Percentiles rank a stretch among this genome's conserved stretches.
phyloP scores from a whole-genome alignment of 2,113 vertebrate genomes.

The Henicopernis longicauda region DNA sequence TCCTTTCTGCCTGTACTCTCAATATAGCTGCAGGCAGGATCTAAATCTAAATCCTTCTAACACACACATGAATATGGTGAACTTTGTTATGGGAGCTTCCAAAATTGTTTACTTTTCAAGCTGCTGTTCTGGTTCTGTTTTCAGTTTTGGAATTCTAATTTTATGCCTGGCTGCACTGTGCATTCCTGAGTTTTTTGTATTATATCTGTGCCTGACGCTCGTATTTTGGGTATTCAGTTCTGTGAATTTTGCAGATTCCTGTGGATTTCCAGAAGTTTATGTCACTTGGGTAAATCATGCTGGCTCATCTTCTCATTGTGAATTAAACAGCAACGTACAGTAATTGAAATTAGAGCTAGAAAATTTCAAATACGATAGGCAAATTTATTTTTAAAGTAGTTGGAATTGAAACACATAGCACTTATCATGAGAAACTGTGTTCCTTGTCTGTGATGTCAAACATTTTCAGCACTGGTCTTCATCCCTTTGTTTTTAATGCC shows the following conservation, averaged over 20 bases:
- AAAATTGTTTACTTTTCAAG: neutral
- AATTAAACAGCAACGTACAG: neutral
- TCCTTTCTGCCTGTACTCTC: neutral
- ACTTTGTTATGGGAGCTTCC: neutral
- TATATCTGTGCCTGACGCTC: neutral
- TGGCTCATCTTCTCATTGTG: neutral
- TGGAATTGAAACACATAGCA: neutral
- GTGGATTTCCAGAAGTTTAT: neutral
- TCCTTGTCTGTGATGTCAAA: neutral
- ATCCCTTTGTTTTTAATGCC: neutral
- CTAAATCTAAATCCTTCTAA: neutral
- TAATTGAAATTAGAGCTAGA: neutral
- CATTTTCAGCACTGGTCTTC: neutral
- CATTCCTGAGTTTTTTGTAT: neutral
- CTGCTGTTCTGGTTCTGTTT: neutral
- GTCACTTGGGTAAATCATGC: neutral
- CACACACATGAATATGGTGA: neutral
- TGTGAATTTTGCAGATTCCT: neutral
- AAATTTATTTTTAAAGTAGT: neutral
- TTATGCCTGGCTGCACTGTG: neutral
- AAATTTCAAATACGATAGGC: neutral
- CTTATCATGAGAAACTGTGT: neutral
- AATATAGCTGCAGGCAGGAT: neutral
- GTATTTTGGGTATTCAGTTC: neutral
- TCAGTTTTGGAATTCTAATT: neutral